phyloP scores from a whole-genome alignment of 2,113 vertebrate species.

The Saguinus midas region DNA sequence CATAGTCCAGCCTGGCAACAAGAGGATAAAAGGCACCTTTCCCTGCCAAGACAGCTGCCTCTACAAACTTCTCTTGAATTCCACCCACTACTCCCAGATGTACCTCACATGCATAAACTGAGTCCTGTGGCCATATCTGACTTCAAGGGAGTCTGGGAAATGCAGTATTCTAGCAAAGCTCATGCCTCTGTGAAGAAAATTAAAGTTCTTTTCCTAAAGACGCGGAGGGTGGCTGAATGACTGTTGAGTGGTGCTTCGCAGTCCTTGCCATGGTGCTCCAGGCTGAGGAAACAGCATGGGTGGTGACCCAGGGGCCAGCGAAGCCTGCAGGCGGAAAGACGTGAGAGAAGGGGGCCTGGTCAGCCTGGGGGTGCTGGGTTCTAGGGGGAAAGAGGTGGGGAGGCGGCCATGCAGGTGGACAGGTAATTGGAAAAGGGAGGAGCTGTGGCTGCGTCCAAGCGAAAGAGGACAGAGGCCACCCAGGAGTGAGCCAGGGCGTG shows the following conservation, averaged over 20 bases:
- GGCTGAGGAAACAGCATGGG: neutral
- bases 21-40: neutral
- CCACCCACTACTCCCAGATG: neutral
- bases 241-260: neutral
- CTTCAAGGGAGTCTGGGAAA: neutral
- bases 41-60: neutral
- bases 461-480: neutral
- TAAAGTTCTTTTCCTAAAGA: neutral
- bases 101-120: neutral
- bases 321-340: neutral
- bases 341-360: neutral
- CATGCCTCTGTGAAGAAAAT: neutral
- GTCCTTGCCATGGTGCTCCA: neutral
- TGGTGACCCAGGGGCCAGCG: neutral
- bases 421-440: neutral
- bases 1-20: neutral
- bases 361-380: neutral
- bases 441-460: neutral
- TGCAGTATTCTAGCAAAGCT: neutral
- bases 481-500: neutral
- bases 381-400: neutral
- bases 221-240: neutral
- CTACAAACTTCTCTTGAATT: neutral
- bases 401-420: neutral
- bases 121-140: neutral